Conservation (phyloP, 2,888 invertebrate species). For the Ommatoiulus sabulosus region DNA sequence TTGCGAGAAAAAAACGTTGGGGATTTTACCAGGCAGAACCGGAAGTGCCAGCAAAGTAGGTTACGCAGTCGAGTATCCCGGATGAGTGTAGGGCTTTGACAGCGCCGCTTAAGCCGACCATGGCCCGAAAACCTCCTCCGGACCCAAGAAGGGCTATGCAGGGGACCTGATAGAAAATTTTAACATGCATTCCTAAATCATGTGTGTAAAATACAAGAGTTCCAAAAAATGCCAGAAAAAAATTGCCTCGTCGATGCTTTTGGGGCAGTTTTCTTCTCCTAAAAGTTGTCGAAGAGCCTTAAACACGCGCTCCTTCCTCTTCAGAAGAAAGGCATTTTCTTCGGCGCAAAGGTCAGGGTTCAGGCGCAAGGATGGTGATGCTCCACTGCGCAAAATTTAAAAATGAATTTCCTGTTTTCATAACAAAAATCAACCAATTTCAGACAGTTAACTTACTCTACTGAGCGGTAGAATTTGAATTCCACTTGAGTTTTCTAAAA, state of each 20-base stretch:
- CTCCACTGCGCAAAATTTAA: background rate
- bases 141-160: constrained; percentile 68
- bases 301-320: constrained; percentile 64
- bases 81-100: constrained; percentile 67
- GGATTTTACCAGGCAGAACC: constrained; percentile 68
- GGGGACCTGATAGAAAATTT: constrained; percentile 66
- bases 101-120: constrained; percentile 68
- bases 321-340: constrained; percentile 67
- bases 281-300: constrained; percentile 65
- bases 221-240: background rate
- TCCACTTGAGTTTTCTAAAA: constrained; percentile 1
- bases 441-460: constrained; percentile 27
- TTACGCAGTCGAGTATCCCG: constrained; percentile 67
- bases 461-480: constrained; percentile 6
- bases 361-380: constrained; percentile 66
- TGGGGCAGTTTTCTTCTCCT: constrained; percentile 64
- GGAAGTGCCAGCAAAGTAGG: constrained; percentile 68
- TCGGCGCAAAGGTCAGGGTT: constrained; percentile 67
- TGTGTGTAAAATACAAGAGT: background rate
- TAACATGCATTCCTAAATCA: background rate
- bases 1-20: background rate
- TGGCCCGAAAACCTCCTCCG: constrained; percentile 70
- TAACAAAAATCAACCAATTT: background rate
- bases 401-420: background rate
- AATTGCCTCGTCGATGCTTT: background rate